Conservation (phyloP, 1,140 invertebrate genomes). For the Drosophila nebulosa region DNA sequence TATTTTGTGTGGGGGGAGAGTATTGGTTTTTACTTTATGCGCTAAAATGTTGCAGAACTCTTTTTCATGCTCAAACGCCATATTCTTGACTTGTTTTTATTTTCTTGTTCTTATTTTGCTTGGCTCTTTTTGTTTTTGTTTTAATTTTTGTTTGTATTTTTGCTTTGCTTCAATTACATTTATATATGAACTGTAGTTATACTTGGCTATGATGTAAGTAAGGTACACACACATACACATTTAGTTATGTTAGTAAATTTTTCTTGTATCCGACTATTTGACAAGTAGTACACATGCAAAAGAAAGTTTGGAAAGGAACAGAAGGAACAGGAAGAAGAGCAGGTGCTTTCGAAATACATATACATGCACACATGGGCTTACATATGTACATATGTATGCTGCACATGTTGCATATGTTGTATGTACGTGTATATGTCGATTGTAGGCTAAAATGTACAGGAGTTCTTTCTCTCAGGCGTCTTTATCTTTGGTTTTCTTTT, state of each 20-base stretch:
- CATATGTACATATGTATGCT: background rate
- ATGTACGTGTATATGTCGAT: background rate
- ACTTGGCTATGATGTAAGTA: conserved; percentile 36
- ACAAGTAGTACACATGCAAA: background rate
- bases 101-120: background rate
- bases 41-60: conserved; percentile 6
- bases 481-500: background rate
- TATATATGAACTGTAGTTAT: conserved; percentile 23
- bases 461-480: background rate
- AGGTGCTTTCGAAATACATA: background rate
- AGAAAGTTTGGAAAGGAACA: background rate
- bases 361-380: background rate
- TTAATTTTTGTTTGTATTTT: background rate
- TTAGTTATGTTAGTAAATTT: conserved; percentile 3
- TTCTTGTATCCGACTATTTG: background rate
- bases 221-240: conserved; percentile 54
- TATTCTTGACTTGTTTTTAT: background rate
- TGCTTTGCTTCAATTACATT: background rate
- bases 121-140: background rate
- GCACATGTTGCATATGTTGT: no score
- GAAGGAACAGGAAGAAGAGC: background rate
- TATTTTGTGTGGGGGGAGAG: no score
- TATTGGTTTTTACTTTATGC: background rate
- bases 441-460: background rate
- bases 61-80: background rate